Base-by-base conservation (phyloP, 2,888 invertebrate genomes). In the Thera britannica region DNA sequence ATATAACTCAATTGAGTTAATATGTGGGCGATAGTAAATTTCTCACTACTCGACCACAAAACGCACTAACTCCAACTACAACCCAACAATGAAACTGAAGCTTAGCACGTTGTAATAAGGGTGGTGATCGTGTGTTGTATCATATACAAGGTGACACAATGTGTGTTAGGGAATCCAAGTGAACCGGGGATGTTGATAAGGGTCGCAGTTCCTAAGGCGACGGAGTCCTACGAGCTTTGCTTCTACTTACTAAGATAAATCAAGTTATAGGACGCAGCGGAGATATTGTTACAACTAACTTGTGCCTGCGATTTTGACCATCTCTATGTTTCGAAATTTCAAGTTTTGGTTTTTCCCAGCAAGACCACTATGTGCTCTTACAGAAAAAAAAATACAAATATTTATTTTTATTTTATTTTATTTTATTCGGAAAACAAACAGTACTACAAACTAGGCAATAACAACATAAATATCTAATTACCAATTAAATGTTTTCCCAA, bases 141-240 rank as follows among this genome's bases (percentile, higher is more conserved):
- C 60, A 62, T 70, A 70, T 78, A 80, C 78, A 70, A 76, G 83
- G 76, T 87, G 87, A 82, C 83, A 83, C 84, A 83, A 80, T 84
- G 84, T 86, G 84, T 88, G 86, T 86, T 84, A 84, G 77, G 85
- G 86, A 87, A 86, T 87, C 82, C 79, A 77, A 88, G 87, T 84
- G 83, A 83, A 82, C 78, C 83, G 83, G 84, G 85, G 83, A 83
- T 85, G 89, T 90, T 92, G 91, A 91, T 90, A 91, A 90, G 91
- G 92, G 92, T 91, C 86, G 81, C 83, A 84, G 85, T 79, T 88
- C 87, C 87, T 87, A 85, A 86, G 89, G 88, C 87, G 84, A 85
- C 83, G 82, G 85, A 79, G 83, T 83, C 81, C 86, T 87, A 87
- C 85, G 85, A 85, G 82, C 84, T 85, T 86, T 84, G 83, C 83